Percentiles rank a stretch among this genome's conserved stretches.
Conservation (phyloP, 1,140 invertebrate genomes). For the Chironomus tepperi region DNA sequence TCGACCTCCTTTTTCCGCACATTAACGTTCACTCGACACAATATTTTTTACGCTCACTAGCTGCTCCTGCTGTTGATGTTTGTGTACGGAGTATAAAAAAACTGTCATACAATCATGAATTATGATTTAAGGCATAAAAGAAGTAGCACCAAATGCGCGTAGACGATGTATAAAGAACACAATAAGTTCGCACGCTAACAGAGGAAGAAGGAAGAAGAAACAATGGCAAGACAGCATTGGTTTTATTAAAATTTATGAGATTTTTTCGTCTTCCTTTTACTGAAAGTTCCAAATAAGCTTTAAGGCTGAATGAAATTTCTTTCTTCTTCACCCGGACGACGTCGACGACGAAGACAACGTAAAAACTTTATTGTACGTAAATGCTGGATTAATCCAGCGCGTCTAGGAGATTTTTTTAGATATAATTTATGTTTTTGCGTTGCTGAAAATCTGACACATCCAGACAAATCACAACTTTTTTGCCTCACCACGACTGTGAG, state of each 20-base stretch:
- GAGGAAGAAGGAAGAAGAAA: too few relatives aligned
- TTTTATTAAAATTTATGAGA: conserved; percentile 21
- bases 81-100: background rate
- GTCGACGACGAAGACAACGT: background rate
- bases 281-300: too few relatives aligned
- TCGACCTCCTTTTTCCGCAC: conserved; percentile 21
- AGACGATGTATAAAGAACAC: background rate
- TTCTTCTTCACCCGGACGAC: background rate
- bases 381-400: background rate
- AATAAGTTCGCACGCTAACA: background rate
- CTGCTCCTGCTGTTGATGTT: background rate
- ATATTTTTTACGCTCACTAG: background rate
- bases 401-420: background rate
- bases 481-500: background rate
- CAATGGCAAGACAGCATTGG: background rate
- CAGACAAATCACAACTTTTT: conserved; percentile 17
- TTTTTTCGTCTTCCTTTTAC: background rate
- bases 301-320: background rate
- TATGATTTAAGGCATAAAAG: background rate
- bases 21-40: background rate
- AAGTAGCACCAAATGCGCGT: background rate
- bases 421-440: conserved; percentile 22
- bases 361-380: background rate
- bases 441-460: conserved; percentile 13
- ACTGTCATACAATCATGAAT: conserved; percentile 17